Base-by-base conservation (phyloP, 2,888 invertebrate genomes). In the Caenorhabditis sp. region DNA sequence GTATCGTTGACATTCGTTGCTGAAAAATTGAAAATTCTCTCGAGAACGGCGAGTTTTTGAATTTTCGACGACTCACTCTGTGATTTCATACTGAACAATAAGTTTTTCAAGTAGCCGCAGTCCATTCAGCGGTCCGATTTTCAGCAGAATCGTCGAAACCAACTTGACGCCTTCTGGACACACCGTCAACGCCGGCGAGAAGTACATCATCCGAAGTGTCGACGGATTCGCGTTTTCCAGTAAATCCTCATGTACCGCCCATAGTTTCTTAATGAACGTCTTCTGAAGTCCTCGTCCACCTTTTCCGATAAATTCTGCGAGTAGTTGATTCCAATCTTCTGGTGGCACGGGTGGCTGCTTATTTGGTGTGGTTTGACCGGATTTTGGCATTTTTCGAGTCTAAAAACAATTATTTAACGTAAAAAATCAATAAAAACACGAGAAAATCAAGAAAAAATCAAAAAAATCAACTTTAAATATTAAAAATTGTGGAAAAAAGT, bases 151-250 rank as follows among this genome's bases (percentile, higher is more conserved):
- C 1, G 20, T 18, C 2, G 81, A 58, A 0, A 65, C 18, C 18
- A 81, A 60, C 47, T 81, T 65, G 13, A 81, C 51, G n/a, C 80
- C 81, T 62, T 81, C 81, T 15, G 76, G 50, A 35, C 65, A 76
- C 26, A 26, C 28, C 9, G 61, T 20, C 13, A 81, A 15, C 20
- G 70, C 53, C 35, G 69, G 58, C 6, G 70, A 55, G 32, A 69
- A 76, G 9, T 53, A 76, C 60, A 81, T 76, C 65, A 53, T 65
- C n/a, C 81, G 53, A 22, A 76, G 47, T 0, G 26, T 26, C 3
- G 76, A 70, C 0, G 51, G 55, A 18, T 56, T 71, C 18, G 44
- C 51, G 67, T 81, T 65, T 2, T 53, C 65, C 1, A 65, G 20
- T 15, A 81, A 37, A 40, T 76, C 76, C 51, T 81, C 69, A 9